phyloP scores from a whole-genome alignment of 1,140 invertebrate genomes.

The Sinonovacula constricta region DNA sequence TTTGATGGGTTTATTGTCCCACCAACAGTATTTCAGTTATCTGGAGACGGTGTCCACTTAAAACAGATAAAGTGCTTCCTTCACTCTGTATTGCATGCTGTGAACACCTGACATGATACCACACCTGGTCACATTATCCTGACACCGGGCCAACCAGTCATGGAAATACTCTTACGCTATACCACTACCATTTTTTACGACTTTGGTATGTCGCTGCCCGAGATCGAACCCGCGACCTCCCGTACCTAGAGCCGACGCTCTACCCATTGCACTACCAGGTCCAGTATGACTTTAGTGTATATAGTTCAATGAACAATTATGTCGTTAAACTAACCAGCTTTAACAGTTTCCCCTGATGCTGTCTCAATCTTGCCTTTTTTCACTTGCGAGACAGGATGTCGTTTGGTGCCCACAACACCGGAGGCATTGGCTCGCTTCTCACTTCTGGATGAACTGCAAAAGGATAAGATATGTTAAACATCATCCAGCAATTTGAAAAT shows the following conservation, averaged over 20 bases:
- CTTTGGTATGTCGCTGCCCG: not conserved
- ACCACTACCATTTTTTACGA: not conserved
- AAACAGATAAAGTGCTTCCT: too few relatives aligned
- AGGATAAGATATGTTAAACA: too few relatives aligned
- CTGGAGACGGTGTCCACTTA: too few relatives aligned
- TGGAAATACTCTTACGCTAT: not conserved
- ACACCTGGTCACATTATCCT: too few relatives aligned
- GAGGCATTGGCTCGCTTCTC: conserved; percentile 66
- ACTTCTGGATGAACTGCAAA: too few relatives aligned
- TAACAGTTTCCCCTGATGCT: not conserved
- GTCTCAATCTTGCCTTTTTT: conserved; percentile 35
- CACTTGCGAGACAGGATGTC: conserved; percentile 71
- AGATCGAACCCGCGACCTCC: not conserved
- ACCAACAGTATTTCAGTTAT: too few relatives aligned
- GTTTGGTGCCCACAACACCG: conserved; percentile 72
- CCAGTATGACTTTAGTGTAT: too few relatives aligned
- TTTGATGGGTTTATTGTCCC: too few relatives aligned
- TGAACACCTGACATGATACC: too few relatives aligned
- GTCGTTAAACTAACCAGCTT: conserved; percentile 4
- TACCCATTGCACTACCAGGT: not conserved
- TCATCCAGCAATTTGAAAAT: too few relatives aligned
- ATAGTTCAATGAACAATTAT: too few relatives aligned
- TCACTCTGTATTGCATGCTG: too few relatives aligned
- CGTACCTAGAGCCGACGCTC: not conserved
- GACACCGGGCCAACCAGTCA: not conserved